phyloP scores from a whole-genome alignment of 2,888 invertebrate species.

The Acrobasis suavella region DNA sequence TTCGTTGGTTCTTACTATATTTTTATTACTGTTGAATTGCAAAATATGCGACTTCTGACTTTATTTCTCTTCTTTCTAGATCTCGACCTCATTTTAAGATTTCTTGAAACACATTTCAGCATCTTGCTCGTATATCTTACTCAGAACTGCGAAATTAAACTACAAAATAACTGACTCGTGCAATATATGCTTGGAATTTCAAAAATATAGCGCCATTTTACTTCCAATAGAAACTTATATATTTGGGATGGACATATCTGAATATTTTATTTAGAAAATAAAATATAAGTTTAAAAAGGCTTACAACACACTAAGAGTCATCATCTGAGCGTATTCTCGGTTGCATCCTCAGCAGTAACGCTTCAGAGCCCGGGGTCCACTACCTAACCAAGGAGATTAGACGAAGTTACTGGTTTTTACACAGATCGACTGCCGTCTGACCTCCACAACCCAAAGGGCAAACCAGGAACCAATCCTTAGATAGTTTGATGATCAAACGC shows the following conservation, averaged over 20 bases:
- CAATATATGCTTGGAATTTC: not conserved
- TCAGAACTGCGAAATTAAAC: not conserved
- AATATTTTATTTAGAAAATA: slow-evolving; percentile 1
- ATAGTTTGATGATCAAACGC: too few species aligned
- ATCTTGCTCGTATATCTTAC: not conserved
- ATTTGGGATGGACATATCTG: not conserved
- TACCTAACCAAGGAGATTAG: too few species aligned
- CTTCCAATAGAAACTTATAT: slow-evolving; percentile 6
- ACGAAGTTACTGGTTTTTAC: too few species aligned
- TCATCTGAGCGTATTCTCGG: too few species aligned
- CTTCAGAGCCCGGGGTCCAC: too few species aligned
- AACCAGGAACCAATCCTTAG: too few species aligned
- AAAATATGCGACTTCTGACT: not conserved
- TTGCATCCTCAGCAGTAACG: too few species aligned
- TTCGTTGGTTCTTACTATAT: too few species aligned
- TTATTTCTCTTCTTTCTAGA: not conserved
- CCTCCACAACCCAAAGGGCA: too few species aligned
- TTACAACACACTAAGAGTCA: not conserved
- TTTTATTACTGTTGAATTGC: not conserved
- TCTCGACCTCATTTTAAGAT: too few species aligned
- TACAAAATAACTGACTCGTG: not conserved
- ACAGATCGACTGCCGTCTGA: too few species aligned
- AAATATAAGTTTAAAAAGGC: not conserved
- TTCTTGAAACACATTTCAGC: not conserved
- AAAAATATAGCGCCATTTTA: slow-evolving; percentile 1